phyloP scores from a whole-genome alignment of 2,888 invertebrate species.

The Tachina grossa region DNA sequence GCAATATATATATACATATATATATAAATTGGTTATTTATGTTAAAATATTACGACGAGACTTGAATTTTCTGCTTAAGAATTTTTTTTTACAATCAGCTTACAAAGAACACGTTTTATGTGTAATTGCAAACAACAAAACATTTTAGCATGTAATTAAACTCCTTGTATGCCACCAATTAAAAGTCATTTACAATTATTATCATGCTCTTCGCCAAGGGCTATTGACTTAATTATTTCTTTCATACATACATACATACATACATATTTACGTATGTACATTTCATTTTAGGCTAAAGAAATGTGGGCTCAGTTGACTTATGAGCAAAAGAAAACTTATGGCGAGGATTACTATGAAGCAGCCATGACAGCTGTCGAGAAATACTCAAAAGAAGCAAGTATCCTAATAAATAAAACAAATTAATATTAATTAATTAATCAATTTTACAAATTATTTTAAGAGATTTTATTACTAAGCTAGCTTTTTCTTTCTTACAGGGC shows the following conservation, averaged over 20 bases:
- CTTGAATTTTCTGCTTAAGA: too few relatives aligned
- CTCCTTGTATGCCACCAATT: neutral
- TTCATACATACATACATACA: too few relatives aligned
- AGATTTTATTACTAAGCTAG: constrained; percentile 7
- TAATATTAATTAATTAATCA: neutral
- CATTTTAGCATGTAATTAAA: neutral
- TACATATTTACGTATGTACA: neutral
- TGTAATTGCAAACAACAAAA: neutral
- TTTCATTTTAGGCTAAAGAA: constrained; percentile 86
- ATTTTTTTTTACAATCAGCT: too few relatives aligned
- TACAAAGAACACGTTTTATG: neutral
- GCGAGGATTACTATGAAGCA: constrained; percentile 92
- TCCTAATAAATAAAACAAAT: neutral
- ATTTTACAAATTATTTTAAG: neutral
- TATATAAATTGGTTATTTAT: too few relatives aligned
- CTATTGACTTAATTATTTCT: neutral
- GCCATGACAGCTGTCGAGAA: constrained; percentile 91
- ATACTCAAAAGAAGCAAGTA: constrained; percentile 86
- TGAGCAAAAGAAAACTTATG: constrained; percentile 90
- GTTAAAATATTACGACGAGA: too few relatives aligned
- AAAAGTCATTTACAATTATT: neutral
- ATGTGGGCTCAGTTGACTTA: constrained; percentile 92
- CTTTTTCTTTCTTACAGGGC: constrained; percentile 84
- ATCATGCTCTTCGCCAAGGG: neutral
- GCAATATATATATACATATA: too few relatives aligned